Percentiles rank a stretch among this genome's conserved stretches.
Evolutionary conservation across 2,797 vertebrate genomes (phyloP).

Genomic region (Cyclura pinguis): DNA sequence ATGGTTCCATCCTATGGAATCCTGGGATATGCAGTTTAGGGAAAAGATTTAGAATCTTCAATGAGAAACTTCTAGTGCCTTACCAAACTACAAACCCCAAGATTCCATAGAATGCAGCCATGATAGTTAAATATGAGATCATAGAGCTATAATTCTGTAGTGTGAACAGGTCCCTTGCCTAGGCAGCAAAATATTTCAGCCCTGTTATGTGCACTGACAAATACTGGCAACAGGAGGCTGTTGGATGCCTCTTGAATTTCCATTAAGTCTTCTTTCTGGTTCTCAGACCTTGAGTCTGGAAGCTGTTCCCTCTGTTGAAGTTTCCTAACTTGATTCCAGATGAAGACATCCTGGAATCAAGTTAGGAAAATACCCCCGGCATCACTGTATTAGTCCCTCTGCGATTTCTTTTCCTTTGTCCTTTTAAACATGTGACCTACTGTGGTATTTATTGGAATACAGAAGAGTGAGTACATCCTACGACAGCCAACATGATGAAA

Average conservation of each 20-base stretch:
- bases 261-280: background rate
- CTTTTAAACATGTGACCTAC: background rate
- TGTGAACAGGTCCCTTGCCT: background rate
- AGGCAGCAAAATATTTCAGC: background rate
- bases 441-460: background rate
- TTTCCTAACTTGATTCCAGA: background rate
- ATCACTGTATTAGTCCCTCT: background rate
- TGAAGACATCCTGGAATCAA: background rate
- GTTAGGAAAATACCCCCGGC: background rate
- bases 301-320: too few relatives aligned
- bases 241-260: background rate
- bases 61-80: too few relatives aligned
- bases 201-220: background rate
- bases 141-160: too few relatives aligned
- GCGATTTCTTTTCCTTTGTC: background rate
- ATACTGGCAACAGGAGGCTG: background rate
- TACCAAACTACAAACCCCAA: too few relatives aligned
- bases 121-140: too few relatives aligned
- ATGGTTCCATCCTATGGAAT: too few relatives aligned
- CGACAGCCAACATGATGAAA: background rate
- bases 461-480: background rate
- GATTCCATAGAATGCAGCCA: too few relatives aligned
- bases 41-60: too few relatives aligned
- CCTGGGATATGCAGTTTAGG: too few relatives aligned
- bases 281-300: background rate